These are phyloP conservation scores for Loripinus fragilis DNA, from an alignment of 2,888 invertebrate species.

Conservation along the genomic window DNA sequence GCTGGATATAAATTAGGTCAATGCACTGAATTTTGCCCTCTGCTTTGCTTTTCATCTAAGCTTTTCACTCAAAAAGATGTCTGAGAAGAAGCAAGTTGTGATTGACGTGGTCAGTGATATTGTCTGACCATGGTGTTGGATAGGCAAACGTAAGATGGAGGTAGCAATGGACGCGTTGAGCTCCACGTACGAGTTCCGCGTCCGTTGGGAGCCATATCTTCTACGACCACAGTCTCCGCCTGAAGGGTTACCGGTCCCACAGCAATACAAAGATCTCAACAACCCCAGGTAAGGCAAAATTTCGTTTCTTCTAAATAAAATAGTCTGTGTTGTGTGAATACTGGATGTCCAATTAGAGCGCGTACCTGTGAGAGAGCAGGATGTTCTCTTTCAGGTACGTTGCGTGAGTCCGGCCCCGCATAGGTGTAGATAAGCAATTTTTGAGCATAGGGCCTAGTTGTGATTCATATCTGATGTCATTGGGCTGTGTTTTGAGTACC, in stretches of 20 bases:
- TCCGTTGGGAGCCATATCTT: constrained; percentile 80
- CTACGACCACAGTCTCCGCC: constrained; percentile 75
- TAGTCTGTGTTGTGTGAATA: too few relatives aligned
- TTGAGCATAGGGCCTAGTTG: too few relatives aligned
- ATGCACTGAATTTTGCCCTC: too few relatives aligned
- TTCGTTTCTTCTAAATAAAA: too few relatives aligned
- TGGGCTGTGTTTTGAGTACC: too few relatives aligned
- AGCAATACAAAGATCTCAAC: constrained; percentile 61
- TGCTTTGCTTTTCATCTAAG: not conserved
- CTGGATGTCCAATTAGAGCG: too few relatives aligned
- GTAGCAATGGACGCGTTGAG: constrained; percentile 73
- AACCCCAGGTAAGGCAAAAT: constrained; percentile 65
- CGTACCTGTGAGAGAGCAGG: not conserved
- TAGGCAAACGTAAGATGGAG: constrained; percentile 80
- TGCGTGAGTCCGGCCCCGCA: too few relatives aligned
- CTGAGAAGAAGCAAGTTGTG: constrained; percentile 62
- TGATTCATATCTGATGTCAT: too few relatives aligned
- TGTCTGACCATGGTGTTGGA: constrained; percentile 82
- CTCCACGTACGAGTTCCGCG: constrained; percentile 72
- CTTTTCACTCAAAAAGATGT: constrained; percentile 32
- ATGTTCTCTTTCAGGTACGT: not conserved
- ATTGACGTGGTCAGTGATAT: constrained; percentile 79
- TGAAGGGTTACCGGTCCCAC: constrained; percentile 76
- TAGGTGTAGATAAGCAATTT: too few relatives aligned
- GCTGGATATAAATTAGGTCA: too few relatives aligned